Conservation (phyloP, 2,888 invertebrate genomes). For the Lochmaea crataegi region DNA sequence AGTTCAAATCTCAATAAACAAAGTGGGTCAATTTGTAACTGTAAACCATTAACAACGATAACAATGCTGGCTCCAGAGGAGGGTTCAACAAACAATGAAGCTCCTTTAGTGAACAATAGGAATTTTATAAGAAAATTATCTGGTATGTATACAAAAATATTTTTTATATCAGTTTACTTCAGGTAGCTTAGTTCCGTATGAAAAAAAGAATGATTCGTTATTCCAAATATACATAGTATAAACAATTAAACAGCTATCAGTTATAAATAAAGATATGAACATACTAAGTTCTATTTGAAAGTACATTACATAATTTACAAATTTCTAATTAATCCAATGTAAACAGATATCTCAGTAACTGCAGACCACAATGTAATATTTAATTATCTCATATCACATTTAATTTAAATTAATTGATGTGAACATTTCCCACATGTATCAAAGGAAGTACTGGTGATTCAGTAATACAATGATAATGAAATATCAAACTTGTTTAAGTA, state of each 20-base stretch:
- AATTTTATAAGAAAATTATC: slow-evolving; percentile 58
- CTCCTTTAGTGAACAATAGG: slow-evolving; percentile 55
- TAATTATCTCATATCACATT: not conserved
- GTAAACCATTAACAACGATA: not conserved
- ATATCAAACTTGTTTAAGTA: no score
- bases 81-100: slow-evolving; percentile 62
- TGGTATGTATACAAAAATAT: slow-evolving; percentile 35
- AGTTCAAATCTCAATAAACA: not conserved
- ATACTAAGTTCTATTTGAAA: no score
- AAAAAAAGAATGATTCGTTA: no score
- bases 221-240: no score
- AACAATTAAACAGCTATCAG: no score
- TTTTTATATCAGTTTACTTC: no score
- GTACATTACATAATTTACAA: no score
- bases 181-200: no score
- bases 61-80: slow-evolving; percentile 61
- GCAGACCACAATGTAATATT: not conserved
- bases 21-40: not conserved
- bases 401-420: not conserved
- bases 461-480: not conserved
- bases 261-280: no score
- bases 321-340: no score
- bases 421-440: not conserved
- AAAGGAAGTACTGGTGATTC: not conserved
- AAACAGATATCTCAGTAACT: no score